A percentile compares a stretch with the other conserved stretches of the same genome.
These are phyloP conservation scores for Antheraea pernyi DNA, from an alignment of 1,140 invertebrate species.

Conservation along the genomic window DNA sequence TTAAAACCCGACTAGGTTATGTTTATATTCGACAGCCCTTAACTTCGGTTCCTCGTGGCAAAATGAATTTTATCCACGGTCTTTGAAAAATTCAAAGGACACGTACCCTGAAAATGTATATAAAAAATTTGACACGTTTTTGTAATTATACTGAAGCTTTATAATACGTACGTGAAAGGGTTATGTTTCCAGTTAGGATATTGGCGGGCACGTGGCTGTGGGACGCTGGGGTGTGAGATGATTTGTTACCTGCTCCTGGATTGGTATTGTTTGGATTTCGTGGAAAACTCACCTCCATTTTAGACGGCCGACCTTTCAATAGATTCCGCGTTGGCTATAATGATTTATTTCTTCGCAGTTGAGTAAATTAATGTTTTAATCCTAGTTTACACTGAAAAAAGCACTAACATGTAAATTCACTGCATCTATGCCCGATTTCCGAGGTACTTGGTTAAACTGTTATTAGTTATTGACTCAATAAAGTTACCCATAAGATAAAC, in stretches of 20 bases:
- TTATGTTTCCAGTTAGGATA: not conserved
- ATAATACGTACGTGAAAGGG: not conserved
- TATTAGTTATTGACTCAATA: too few relatives aligned
- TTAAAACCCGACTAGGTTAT: too few relatives aligned
- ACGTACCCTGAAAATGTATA: not conserved
- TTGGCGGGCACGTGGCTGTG: too few relatives aligned
- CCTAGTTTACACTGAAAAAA: too few relatives aligned
- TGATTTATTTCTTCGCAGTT: too few relatives aligned
- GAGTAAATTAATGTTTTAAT: not conserved
- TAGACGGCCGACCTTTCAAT: not conserved
- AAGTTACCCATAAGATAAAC: too few relatives aligned
- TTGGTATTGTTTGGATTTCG: constrained; percentile 22
- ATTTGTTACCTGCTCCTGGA: constrained; percentile 26
- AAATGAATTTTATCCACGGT: too few relatives aligned
- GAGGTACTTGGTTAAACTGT: too few relatives aligned
- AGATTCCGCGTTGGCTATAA: not conserved
- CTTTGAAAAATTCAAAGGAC: not conserved
- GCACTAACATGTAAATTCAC: too few relatives aligned
- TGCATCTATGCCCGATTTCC: too few relatives aligned
- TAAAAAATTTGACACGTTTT: not conserved
- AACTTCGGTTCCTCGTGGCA: too few relatives aligned
- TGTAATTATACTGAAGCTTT: not conserved
- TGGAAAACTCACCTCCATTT: constrained; percentile 2
- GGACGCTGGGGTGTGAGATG: constrained; percentile 14
- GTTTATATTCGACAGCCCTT: too few relatives aligned